A percentile compares a stretch with the other conserved stretches of the same genome.
Evolutionary conservation across 2,113 vertebrate genomes (phyloP).

Genomic region (Apeltes quadracus): DNA sequence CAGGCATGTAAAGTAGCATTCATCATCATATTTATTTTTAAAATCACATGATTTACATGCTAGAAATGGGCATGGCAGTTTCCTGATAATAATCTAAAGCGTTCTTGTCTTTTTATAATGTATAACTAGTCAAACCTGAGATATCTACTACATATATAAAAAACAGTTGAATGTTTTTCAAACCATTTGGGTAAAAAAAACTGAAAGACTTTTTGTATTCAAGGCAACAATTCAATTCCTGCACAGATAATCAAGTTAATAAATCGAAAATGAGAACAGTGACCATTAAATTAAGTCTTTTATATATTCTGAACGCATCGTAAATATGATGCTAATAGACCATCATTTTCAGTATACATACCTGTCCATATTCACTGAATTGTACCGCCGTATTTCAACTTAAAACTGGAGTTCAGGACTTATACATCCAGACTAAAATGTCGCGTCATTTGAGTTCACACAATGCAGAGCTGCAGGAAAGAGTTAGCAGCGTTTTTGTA

Average conservation of each 20-base stretch:
- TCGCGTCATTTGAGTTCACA: background rate
- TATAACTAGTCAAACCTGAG: constrained; percentile 1
- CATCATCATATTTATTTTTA: constrained; percentile 25
- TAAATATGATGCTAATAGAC: constrained; percentile 1
- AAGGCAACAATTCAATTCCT: constrained; percentile 1
- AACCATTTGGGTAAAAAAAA: background rate
- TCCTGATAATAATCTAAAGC: background rate
- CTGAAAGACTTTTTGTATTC: too few relatives aligned
- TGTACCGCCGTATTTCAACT: constrained; percentile 12
- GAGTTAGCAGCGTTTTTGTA: background rate
- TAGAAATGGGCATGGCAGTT: background rate
- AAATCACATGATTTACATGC: constrained; percentile 13
- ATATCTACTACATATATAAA: background rate
- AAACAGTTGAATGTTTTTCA: background rate
- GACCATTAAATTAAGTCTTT: background rate
- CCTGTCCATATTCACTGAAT: background rate
- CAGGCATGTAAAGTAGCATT: background rate
- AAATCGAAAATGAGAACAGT: constrained; percentile 18
- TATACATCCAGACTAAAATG: background rate
- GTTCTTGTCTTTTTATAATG: constrained; percentile 15
- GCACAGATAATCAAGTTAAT: constrained; percentile 15
- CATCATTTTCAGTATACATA: background rate
- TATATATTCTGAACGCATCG: background rate
- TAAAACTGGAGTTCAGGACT: background rate
- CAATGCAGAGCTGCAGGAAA: background rate